Percentiles rank a stretch among this genome's conserved stretches.
phyloP scores from a whole-genome alignment of 2,888 invertebrate genomes.

The Standfussiana lucernea region DNA sequence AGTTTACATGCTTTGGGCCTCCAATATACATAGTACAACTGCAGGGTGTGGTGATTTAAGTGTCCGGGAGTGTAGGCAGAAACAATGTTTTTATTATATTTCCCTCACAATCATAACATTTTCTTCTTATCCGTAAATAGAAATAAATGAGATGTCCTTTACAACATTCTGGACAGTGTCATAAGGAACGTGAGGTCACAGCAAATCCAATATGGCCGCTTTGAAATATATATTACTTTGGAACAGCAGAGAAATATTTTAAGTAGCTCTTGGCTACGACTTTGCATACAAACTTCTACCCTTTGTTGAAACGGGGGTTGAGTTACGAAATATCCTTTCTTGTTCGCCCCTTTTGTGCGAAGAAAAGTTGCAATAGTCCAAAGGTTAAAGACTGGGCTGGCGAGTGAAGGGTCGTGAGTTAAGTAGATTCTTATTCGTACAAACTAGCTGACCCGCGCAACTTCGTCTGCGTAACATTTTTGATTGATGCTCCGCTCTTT shows the following conservation, averaged over 20 bases:
- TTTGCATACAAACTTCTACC: conserved; percentile 29
- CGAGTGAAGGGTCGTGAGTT: background rate
- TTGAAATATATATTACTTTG: conserved; percentile 7
- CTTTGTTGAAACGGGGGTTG: background rate
- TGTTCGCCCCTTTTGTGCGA: background rate
- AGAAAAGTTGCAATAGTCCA: background rate
- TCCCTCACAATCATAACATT: background rate
- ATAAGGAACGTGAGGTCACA: conserved; percentile 55
- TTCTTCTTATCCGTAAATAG: conserved; percentile 11
- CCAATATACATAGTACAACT: background rate
- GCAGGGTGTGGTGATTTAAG: no score
- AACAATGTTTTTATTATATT: background rate
- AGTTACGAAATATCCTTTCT: background rate
- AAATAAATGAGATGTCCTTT: conserved; percentile 35
- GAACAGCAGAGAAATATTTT: conserved; percentile 20
- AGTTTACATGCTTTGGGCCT: background rate
- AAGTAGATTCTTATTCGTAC: background rate
- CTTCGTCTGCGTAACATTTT: no score
- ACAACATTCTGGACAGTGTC: conserved; percentile 18
- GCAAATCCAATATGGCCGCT: conserved; percentile 51
- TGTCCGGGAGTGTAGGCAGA: no score
- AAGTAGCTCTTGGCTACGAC: conserved; percentile 11
- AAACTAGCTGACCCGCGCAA: no score
- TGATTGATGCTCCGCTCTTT: no score
- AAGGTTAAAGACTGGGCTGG: background rate